Evolutionary conservation across 2,797 vertebrate species (phyloP).

Genomic region (Gallinago solitaria): DNA sequence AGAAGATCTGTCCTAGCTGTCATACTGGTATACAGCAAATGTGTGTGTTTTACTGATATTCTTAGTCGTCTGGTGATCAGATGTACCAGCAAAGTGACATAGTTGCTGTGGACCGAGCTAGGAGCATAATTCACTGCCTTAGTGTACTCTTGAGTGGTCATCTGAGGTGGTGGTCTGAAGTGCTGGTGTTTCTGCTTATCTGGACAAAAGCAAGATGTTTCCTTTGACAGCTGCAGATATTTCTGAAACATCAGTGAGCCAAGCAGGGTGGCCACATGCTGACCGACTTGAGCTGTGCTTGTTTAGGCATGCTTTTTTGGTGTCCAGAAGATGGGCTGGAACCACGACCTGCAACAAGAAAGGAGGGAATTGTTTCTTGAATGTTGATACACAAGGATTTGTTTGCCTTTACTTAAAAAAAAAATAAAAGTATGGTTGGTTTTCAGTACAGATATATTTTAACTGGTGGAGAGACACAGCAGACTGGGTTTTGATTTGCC

Average conservation of each 20-base stretch:
- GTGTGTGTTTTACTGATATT: not conserved
- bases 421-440: not conserved
- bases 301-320: not conserved
- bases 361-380: not conserved
- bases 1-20: not conserved
- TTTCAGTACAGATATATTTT: not conserved
- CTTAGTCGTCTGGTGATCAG: not conserved
- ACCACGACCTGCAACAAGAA: not conserved
- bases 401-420: not conserved
- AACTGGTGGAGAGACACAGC: not conserved
- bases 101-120: not conserved
- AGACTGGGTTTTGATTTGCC: not conserved
- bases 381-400: not conserved
- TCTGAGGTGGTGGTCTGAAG: not conserved
- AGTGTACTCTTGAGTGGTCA: not conserved
- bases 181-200: not conserved
- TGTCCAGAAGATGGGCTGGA: not conserved
- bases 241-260: not conserved
- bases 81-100: not conserved
- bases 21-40: not conserved
- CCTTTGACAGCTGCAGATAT: not conserved
- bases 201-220: not conserved
- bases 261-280: not conserved
- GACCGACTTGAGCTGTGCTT: not conserved
- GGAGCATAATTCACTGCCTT: not conserved